A percentile compares a stretch with the other conserved stretches of the same genome.
Conservation (phyloP, 2,797 vertebrate genomes). For the Cynopterus sphinx region DNA sequence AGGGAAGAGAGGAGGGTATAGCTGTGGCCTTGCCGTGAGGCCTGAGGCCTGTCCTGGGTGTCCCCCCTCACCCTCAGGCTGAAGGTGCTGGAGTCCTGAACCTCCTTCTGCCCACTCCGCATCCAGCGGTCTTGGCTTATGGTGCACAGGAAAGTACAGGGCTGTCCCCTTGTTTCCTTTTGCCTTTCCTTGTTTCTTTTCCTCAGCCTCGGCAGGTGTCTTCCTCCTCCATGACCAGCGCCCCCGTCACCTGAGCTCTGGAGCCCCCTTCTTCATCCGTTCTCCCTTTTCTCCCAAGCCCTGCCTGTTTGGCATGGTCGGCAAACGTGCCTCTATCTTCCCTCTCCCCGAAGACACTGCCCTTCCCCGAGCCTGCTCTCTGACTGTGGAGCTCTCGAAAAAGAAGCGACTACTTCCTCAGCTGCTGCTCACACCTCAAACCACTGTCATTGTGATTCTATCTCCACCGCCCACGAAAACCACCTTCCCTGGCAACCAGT, state of each 20-base stretch:
- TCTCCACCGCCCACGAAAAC: not conserved
- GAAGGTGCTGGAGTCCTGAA: not conserved
- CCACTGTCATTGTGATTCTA: not conserved
- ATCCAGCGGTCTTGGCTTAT: not conserved
- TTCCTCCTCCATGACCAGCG: not conserved
- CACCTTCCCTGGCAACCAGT: not conserved
- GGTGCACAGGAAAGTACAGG: not conserved
- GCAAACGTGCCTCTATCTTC: rapidly evolving
- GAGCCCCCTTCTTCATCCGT: not conserved
- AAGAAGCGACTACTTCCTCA: not conserved
- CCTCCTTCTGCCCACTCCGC: not conserved
- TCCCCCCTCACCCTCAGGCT: not conserved
- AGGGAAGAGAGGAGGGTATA: not conserved
- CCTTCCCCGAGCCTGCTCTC: not conserved
- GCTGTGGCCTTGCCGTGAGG: rapidly evolving
- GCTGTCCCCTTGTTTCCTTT: not conserved
- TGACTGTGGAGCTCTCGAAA: not conserved
- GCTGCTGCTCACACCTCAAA: not conserved
- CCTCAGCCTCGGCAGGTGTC: not conserved
- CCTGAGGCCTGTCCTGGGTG: not conserved
- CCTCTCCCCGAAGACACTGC: rapidly evolving
- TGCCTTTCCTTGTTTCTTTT: not conserved
- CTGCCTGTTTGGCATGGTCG: not conserved
- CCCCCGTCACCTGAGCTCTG: not conserved
- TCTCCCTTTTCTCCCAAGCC: not conserved